Evolutionary conservation across 2,797 vertebrate species (phyloP), one percentile per base, ranked within the genome.

Genomic region (Coregonus suidteri): DNA sequence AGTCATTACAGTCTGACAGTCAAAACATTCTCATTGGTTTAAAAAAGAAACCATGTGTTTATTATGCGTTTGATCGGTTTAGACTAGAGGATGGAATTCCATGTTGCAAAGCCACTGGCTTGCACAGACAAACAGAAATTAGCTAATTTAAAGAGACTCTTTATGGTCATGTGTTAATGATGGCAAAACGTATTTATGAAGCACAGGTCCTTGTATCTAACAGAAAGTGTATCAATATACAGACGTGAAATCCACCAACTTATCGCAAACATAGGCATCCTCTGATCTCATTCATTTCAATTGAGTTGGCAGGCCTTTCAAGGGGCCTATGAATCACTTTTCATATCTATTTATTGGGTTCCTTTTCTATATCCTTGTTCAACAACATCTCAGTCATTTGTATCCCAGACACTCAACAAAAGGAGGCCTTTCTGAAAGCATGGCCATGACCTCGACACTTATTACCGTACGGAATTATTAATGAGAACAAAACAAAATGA

Each of bases 401-500:
- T 9, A 59, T 30, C 62, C 65, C 59, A 65, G 18, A 30, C 14
- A 64, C 13, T 34, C 11, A 59, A 5, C 68, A 65, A 18, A 54
- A 18, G 65, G 54, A 64, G 13, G 67, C 9, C 56, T 67, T 34
- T 52, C 72, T 73, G 25, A 56, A n/a, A 51, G 41, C 6, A 6
- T 5, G 11, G 16, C 67, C 6, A 54, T 18, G 54, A 77, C 76
- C 51, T 73, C 34, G 2, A 34, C 41, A 68, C 34, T 65, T 30
- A 11, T 75, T 30, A 69, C 51, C 35, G 0, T 64, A 11, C 37
- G 11, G n/a, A 68, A 68, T 64, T 56, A 78, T 75, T 74, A 16
- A 77, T 69, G 66, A 35, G 52, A 75, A 6, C 52, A 78, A 82
- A 80, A 72, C 9, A 25, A 78, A 34, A 79, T 7, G 4, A 72